Evolutionary conservation across 2,888 invertebrate genomes (phyloP).

Genomic region (Pterobdella sp.): DNA sequence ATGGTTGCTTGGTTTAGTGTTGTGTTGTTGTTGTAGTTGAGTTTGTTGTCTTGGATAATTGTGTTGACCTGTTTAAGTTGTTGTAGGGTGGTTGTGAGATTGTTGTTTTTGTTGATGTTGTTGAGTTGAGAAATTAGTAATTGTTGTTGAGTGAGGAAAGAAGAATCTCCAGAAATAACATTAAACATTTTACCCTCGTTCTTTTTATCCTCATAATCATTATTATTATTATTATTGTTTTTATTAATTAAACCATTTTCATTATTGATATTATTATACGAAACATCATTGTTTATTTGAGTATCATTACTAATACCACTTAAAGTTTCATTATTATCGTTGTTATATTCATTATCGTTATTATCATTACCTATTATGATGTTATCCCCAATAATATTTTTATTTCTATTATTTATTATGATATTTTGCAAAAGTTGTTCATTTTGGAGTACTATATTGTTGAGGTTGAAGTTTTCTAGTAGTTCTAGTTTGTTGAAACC

Average conservation of each 20-base stretch:
- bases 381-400: not conserved
- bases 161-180: not conserved
- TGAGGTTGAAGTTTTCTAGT: not conserved
- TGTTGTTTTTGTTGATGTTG: slow-evolving; percentile 13
- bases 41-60: not conserved
- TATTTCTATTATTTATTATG: not conserved
- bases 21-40: not conserved
- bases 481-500: not conserved
- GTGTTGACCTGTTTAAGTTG: not conserved
- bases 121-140: slow-evolving; percentile 5
- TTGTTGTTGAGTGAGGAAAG: not conserved
- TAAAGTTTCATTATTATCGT: not conserved
- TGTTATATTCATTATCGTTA: not conserved
- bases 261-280: not conserved
- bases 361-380: not conserved
- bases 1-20: not conserved
- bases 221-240: not conserved
- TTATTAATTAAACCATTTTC: not conserved
- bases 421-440: not conserved
- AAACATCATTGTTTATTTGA: not conserved
- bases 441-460: not conserved
- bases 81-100: not conserved
- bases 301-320: not conserved
- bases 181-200: not conserved
- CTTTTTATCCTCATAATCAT: not conserved